Conservation (phyloP, 2,888 invertebrate species). For the Eupithecia insigniata region DNA sequence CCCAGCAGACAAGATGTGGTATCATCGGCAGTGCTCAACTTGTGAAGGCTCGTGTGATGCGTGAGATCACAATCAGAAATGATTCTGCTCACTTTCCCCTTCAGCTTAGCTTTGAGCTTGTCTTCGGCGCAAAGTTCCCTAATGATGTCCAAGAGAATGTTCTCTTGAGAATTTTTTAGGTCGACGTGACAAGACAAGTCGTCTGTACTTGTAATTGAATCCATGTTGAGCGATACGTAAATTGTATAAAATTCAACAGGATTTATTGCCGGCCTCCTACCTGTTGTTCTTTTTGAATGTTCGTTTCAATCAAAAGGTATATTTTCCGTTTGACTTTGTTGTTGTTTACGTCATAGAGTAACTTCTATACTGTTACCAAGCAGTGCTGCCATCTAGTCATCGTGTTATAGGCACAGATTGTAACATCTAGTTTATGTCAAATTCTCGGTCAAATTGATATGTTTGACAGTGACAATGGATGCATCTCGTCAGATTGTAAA, state of each 20-base stretch:
- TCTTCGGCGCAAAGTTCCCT: conserved; percentile 67
- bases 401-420: no score
- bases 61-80: conserved; percentile 73
- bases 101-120: conserved; percentile 62
- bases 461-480: no score
- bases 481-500: no score
- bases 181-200: conserved; percentile 48
- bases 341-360: no score
- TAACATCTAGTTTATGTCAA: no score
- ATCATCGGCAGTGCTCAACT: conserved; percentile 71
- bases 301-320: not conserved
- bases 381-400: conserved; percentile 6
- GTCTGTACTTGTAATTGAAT: conserved; percentile 64
- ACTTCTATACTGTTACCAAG: not conserved
- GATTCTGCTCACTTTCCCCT: conserved; percentile 71
- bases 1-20: conserved; percentile 74
- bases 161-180: conserved; percentile 63
- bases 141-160: conserved; percentile 68
- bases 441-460: not conserved
- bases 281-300: not conserved
- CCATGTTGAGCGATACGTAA: conserved; percentile 52
- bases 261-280: no score
- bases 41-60: conserved; percentile 73
- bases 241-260: not conserved
- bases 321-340: conserved; percentile 4